Evolutionary conservation across 2,797 vertebrate species (phyloP).

Genomic region (Calcarius lapponicus): DNA sequence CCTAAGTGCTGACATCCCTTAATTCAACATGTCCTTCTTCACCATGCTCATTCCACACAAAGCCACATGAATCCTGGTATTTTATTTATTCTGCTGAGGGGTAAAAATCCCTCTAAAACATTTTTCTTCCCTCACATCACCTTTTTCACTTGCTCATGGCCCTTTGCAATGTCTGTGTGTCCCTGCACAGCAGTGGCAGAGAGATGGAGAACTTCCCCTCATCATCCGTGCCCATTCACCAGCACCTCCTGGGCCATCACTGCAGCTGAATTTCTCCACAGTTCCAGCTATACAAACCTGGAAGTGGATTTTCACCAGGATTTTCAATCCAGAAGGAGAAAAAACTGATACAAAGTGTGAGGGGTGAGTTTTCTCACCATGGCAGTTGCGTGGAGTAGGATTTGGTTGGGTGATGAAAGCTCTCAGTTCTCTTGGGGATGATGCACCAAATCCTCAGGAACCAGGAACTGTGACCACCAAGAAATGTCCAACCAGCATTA

Average conservation of each 20-base stretch:
- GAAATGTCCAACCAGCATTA: background rate
- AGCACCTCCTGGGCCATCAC: background rate
- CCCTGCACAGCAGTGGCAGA: background rate
- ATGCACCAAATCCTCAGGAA: background rate
- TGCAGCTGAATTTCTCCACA: background rate
- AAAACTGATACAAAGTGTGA: background rate
- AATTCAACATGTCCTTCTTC: background rate
- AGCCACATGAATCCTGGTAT: background rate
- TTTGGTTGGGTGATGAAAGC: background rate
- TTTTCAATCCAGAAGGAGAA: background rate
- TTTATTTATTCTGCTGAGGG: background rate
- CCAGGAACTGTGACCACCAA: background rate
- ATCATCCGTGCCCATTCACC: background rate
- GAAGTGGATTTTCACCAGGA: background rate
- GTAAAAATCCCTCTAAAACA: background rate
- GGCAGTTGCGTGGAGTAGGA: background rate
- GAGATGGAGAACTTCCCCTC: background rate
- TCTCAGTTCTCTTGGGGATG: background rate
- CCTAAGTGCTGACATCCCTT: background rate
- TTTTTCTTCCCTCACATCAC: background rate
- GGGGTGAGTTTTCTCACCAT: background rate
- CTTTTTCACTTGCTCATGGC: background rate
- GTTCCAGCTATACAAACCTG: background rate
- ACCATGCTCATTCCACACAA: background rate
- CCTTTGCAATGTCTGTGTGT: background rate